phyloP scores from a whole-genome alignment of 2,797 vertebrate genomes.

The Darevskia mixta region DNA sequence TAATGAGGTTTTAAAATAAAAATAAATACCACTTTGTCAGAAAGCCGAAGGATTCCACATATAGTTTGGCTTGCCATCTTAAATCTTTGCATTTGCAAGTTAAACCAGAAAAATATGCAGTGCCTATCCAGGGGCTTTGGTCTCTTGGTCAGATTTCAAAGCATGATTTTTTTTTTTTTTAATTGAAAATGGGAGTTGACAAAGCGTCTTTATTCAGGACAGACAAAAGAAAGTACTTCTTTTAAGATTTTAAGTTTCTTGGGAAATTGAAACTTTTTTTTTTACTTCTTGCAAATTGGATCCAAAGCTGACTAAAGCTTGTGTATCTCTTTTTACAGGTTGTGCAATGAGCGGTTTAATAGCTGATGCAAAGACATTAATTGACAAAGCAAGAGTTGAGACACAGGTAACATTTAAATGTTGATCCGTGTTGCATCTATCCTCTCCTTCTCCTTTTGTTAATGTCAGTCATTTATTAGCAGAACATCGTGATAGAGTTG shows the following conservation, averaged over 20 bases:
- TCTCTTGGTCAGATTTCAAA: not conserved
- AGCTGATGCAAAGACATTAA: slow-evolving; percentile 98
- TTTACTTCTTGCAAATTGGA: not conserved
- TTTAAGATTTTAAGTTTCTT: not conserved
- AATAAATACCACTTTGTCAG: not conserved
- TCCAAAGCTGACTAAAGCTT: not conserved
- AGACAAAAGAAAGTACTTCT: not conserved
- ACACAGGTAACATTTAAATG: slow-evolving; percentile 87
- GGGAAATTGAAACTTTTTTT: not conserved
- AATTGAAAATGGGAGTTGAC: not conserved
- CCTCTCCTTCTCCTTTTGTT: not conserved
- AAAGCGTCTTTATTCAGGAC: no score
- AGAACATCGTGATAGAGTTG: not conserved
- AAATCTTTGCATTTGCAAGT: not conserved
- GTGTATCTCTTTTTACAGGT: slow-evolving; percentile 79
- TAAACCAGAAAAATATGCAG: not conserved
- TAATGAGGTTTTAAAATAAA: no score
- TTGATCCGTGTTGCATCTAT: slow-evolving; percentile 25
- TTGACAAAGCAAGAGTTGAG: slow-evolving; percentile 99
- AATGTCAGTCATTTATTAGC: not conserved
- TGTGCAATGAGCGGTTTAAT: slow-evolving; percentile 99
- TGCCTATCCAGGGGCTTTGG: rapidly evolving
- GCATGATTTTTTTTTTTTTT: not conserved
- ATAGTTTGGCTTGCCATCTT: not conserved
- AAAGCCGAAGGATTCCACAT: not conserved